Conservation (phyloP, 2,888 invertebrate genomes). For the Chirona hameri region DNA sequence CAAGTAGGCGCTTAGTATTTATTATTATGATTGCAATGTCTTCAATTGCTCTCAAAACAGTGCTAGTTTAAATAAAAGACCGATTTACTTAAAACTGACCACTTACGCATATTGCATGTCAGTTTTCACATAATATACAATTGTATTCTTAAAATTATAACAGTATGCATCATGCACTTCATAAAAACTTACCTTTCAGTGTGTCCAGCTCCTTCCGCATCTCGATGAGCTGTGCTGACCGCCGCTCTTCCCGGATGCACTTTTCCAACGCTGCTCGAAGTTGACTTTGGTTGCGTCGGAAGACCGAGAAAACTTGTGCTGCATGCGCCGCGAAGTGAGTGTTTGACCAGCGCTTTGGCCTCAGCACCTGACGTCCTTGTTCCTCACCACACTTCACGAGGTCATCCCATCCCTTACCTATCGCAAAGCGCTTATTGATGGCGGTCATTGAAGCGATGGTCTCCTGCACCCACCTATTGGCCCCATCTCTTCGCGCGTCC, state of each 20-base stretch:
- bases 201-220: not conserved
- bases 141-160: too few relatives aligned
- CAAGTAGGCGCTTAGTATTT: too few relatives aligned
- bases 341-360: not conserved
- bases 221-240: not conserved
- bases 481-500: not conserved
- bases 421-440: not conserved
- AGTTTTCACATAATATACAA: too few relatives aligned
- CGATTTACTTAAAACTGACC: too few relatives aligned
- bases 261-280: not conserved
- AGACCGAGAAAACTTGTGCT: not conserved
- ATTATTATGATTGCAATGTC: too few relatives aligned
- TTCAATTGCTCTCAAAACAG: too few relatives aligned
- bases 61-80: too few relatives aligned
- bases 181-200: not conserved
- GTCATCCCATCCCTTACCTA: not conserved
- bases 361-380: not conserved
- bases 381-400: not conserved
- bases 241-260: not conserved
- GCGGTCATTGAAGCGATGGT: not conserved
- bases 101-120: too few relatives aligned
- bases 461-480: not conserved
- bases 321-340: not conserved
- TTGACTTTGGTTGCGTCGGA: not conserved
- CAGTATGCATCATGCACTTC: too few relatives aligned